Evolutionary conservation across 92 coral and sea anemone species (phyloP), one percentile per base, ranked within the genome.

Genomic region (Phenganax marumi): DNA sequence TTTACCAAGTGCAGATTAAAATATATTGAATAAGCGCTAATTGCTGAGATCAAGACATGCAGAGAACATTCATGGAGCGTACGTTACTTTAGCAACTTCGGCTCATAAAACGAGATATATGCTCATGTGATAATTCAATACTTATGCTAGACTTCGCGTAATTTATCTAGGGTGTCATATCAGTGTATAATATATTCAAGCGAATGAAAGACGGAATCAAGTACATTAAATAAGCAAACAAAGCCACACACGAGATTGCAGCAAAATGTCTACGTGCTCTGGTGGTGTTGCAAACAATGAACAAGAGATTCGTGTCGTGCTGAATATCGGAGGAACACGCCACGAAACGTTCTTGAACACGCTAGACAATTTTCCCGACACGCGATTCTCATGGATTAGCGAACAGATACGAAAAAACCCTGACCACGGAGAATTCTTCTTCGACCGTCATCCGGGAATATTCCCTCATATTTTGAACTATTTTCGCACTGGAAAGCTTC

Each of bases 361-460:
- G 14, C 85, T 95, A 25, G 85, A 85, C 66, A 95, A 89, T 49
- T 92, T 95, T 23, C 98, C 98, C 50, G 98, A 95, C 84, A 92
- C 98, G 12, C 70, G 98, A 60, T 91, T 95, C 10, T 91, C 87
- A 49, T 85, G 90, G 88, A 88, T 95, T 55, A 87, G 96, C 65
- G 98, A 95, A 56, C 92, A 89, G 49, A 93, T 92, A 71, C 83
- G 90, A 33, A 90, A 95, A 54, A 92, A 87, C 39, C 97, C 93
- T 66, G 74, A 90, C 11, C 62, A 89, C 6, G 87, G 83, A 52
- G 98, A 95, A 86, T 95, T 92, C 70, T 95, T 95, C 61, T 95
- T 95, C 56, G 98, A 95, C 80, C 88, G 98, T 14, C 98, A 95
- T 75, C 98, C 98, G 0, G 96, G 97, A 6, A 92, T 92, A 3